A percentile compares a stretch with the other conserved stretches of the same genome.
Conservation (phyloP, 2,113 vertebrate species). For the Epinephelus moara region DNA sequence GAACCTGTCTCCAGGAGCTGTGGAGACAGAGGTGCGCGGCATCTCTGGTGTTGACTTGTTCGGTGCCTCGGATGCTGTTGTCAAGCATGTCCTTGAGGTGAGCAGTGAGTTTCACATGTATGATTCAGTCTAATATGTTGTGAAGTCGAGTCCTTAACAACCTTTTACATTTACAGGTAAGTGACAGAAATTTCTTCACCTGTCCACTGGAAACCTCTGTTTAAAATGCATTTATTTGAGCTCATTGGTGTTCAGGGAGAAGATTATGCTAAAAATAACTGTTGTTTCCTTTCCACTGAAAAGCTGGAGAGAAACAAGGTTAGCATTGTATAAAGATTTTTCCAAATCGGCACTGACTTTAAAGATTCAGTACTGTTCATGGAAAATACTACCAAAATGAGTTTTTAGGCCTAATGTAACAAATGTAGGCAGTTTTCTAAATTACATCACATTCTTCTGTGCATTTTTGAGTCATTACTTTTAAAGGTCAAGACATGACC, state of each 20-base stretch:
- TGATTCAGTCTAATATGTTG: not conserved
- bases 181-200: not conserved
- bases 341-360: not conserved
- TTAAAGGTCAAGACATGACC: not conserved
- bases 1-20: conserved; percentile 94
- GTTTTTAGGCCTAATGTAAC: not conserved
- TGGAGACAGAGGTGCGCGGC: conserved; percentile 93
- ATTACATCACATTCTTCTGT: not conserved
- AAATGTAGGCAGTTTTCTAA: not conserved
- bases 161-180: not conserved
- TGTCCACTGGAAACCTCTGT: not conserved
- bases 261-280: not conserved
- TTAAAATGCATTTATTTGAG: not conserved
- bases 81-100: conserved; percentile 98
- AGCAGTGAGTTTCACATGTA: not conserved
- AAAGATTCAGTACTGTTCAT: not conserved
- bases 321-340: not conserved
- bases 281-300: not conserved
- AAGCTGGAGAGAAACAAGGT: conserved; percentile 4
- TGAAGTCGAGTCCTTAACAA: not conserved
- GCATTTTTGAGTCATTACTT: not conserved
- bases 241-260: not conserved
- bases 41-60: conserved; percentile 96
- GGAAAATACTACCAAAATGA: not conserved
- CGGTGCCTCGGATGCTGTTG: conserved; percentile 94